These are phyloP conservation scores for Coreoperca whiteheadi DNA, from an alignment of 2,113 vertebrate genomes.

Conservation along the genomic window DNA sequence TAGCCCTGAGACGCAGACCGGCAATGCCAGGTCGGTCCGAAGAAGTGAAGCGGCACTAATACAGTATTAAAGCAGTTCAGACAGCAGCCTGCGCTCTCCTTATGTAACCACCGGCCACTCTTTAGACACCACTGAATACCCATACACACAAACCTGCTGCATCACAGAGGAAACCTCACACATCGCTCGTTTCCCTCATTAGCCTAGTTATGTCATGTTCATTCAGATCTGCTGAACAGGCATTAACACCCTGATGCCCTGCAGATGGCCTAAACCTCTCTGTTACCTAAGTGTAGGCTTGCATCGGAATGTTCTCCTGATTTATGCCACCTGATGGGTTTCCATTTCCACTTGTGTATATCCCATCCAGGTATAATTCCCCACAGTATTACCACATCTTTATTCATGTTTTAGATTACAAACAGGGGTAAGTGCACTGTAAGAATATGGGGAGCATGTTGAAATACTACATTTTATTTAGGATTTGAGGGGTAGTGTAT, in stretches of 20 bases:
- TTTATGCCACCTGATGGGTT: too few species aligned
- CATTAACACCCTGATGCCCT: too few species aligned
- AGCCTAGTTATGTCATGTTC: conserved; percentile 15
- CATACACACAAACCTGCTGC: conserved; percentile 16
- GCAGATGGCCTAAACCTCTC: background rate
- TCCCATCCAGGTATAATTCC: too few species aligned
- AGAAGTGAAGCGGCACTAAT: conserved; percentile 40
- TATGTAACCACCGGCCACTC: conserved; percentile 26
- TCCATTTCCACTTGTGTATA: too few species aligned
- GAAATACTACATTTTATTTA: too few species aligned
- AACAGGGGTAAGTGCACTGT: too few species aligned
- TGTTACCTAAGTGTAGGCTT: too few species aligned
- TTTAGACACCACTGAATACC: conserved; percentile 19
- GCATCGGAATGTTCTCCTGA: too few species aligned
- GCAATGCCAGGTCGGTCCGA: conserved; percentile 25
- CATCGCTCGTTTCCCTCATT: conserved; percentile 10
- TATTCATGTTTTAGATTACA: too few species aligned
- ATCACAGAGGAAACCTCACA: conserved; percentile 1
- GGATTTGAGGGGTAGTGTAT: too few species aligned
- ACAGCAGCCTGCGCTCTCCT: conserved; percentile 17
- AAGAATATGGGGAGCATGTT: too few species aligned
- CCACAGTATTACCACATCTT: too few species aligned
- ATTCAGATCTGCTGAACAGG: conserved; percentile 12
- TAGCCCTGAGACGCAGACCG: conserved; percentile 21
- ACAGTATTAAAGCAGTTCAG: conserved; percentile 28